phyloP scores from a whole-genome alignment of 92 coral and sea anemone genomes.

The Virgularia gustaviana region DNA sequence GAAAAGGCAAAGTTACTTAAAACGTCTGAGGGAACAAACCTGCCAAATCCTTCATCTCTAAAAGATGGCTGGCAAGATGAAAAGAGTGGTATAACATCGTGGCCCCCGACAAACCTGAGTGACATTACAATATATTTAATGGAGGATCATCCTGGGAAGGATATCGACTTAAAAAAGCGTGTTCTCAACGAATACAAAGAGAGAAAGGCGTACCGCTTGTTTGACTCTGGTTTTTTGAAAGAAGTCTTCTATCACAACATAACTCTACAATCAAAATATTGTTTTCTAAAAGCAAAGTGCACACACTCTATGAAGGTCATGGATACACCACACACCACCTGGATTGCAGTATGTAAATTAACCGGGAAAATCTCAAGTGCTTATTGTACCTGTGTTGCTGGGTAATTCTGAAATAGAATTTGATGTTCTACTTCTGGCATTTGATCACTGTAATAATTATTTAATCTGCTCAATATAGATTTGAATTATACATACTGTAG shows the following conservation, averaged over 20 bases:
- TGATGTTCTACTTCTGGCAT: background rate
- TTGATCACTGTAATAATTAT: background rate
- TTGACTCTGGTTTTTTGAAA: conserved; percentile 52
- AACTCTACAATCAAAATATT: conserved; percentile 34
- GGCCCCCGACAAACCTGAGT: conserved; percentile 39
- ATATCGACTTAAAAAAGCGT: conserved; percentile 35
- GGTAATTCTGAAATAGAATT: conserved; percentile 17
- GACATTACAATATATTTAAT: conserved; percentile 4
- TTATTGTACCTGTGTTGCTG: conserved; percentile 57
- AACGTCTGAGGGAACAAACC: conserved; percentile 2
- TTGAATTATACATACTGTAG: background rate
- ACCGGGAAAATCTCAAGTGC: conserved; percentile 47
- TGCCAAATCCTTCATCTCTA: conserved; percentile 31
- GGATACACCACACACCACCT: conserved; percentile 46
- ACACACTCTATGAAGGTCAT: conserved; percentile 52
- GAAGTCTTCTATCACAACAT: conserved; percentile 37
- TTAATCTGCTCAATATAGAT: background rate
- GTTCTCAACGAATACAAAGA: conserved; percentile 52
- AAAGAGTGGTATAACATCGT: conserved; percentile 15
- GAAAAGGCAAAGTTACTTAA: conserved; percentile 33
- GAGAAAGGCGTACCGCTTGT: conserved; percentile 49
- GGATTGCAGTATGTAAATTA: conserved; percentile 48
- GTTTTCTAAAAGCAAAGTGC: conserved; percentile 54
- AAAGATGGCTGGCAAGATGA: conserved; percentile 24
- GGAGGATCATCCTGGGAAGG: conserved; percentile 45